Percentiles rank a stretch among this genome's conserved stretches.
Evolutionary conservation across 2,888 invertebrate species (phyloP).

Genomic region (Cryptus armator): DNA sequence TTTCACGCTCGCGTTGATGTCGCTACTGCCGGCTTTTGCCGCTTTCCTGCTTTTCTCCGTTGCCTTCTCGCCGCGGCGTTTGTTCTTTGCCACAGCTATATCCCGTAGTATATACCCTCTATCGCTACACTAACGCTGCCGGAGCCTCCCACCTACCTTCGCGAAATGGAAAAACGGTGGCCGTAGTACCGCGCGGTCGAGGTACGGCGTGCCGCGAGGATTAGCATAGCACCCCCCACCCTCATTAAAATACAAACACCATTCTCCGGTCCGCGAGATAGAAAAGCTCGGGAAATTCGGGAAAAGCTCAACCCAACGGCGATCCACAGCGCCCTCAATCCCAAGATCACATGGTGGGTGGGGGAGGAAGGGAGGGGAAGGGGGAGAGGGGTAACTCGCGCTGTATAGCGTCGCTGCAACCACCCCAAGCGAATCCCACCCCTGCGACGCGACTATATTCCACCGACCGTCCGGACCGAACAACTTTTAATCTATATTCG

Average conservation of each 20-base stretch:
- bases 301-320: constrained; percentile 65
- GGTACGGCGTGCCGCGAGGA: constrained; percentile 79
- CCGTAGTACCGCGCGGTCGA: constrained; percentile 53
- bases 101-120: neutral
- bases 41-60: constrained; percentile 11
- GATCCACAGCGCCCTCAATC: constrained; percentile 62
- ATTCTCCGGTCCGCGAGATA: constrained; percentile 74
- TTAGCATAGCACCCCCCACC: constrained; percentile 82
- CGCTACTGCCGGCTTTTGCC: constrained; percentile 7
- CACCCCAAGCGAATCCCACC: constrained; percentile 35
- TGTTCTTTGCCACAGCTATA: constrained; percentile 7
- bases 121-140: constrained; percentile 4
- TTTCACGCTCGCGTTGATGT: constrained; percentile 53
- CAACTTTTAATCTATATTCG: constrained; percentile 85
- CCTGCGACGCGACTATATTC: constrained; percentile 47
- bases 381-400: neutral
- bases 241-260: constrained; percentile 85
- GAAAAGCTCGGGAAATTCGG: constrained; percentile 27
- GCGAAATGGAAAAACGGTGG: constrained; percentile 79
- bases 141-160: constrained; percentile 50
- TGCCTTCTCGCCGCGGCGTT: constrained; percentile 10
- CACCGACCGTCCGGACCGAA: constrained; percentile 72
- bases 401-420: constrained; percentile 7
- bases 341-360: constrained; percentile 43
- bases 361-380: no score